Evolutionary conservation across 2,113 vertebrate genomes (phyloP), one percentile per base, ranked within the genome.

Genomic region (Chlamydotis undulata): DNA sequence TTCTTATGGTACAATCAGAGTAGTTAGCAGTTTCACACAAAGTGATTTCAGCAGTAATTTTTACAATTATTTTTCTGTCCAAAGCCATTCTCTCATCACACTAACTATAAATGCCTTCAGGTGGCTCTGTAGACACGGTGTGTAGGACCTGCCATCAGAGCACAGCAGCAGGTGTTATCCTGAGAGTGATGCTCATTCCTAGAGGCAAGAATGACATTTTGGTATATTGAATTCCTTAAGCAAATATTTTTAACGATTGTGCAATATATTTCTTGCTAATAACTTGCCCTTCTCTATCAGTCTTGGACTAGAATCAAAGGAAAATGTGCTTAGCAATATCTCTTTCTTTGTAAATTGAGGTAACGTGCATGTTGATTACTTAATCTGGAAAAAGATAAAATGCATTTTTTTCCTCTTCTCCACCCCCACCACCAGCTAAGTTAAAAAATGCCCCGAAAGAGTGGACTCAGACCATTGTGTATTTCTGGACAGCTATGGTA

Each of bases 211-310:
- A 49, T 47, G 47, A 83, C 85, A 49, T 71, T 95, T 90, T 29
- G 19, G 29, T 77, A 64, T 82, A 96, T 2, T 76, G 82, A 73
- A 87, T 93, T 95, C 92, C 70, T 88, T 85, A 75, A 91, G 31
- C 28, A 96, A 89, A 81, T 86, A 75, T 94, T 95, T 97, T 90
- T 71, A 95, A 73, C 47, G 41, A 94, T 79, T 37, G 6, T 64
- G 70, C n/a, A 94, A 90, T 90, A 24, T 26, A 33, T 50, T 77
- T 91, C 73, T 80, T 41, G 31, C 56, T 70, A 64, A 76, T 90
- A 71, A 71, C 31, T 60, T 80, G 21, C 12, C 24, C 15, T 85
- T 56, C 26, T 43, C 25, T 88, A 73, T 80, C 31, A 80, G 6
- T 19, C 45, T 77, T 60, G 8, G n/a, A 47, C n/a, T 69, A 63